Evolutionary conservation across 2,888 invertebrate genomes (phyloP), one percentile per base, ranked within the genome.

Genomic region (Clanis bilineata): DNA sequence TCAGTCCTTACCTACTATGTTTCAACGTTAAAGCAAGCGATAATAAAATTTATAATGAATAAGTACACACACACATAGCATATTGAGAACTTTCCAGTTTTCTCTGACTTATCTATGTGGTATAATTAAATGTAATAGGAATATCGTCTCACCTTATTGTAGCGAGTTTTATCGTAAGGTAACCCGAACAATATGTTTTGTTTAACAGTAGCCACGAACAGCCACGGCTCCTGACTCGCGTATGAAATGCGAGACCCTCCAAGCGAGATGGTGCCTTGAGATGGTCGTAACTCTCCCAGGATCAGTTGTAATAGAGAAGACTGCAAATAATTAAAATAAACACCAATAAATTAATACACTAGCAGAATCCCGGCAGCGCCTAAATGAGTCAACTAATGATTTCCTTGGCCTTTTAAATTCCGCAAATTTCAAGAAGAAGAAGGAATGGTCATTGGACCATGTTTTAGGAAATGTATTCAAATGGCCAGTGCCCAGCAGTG

Each of bases 171-270:
- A 64, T 94, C 92, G 71, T 93, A 95, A 0, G 93, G 88, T 65
- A 93, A 90, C 0, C 96, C 97, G 79, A 97, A 97, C 10, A 96
- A 85, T 63, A 97, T 96, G 76, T 97, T 97, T 72, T 96, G 95
- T 45, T 95, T 91, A 1, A 97, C 93, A 0, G 95, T 94, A 1
- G 94, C 94, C 0, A 94, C 93, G 69, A 95, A 95, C 1, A 95
- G 82, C 97, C 97, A 97, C 0, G 97, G 95, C 70, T 97, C 95
- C 84, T 97, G 97, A 55, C 96, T 94, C 1, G 95, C 95, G 77
- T 96, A 97, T 0, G 95, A 92, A n/a, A 95, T 74, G 1, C 84
- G 86, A 1, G 81, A 82, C 3, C 96, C 96, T 1, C 93, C 92
- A 15, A 96, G 82, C 1, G 92, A 82, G 56, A 96, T 77, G 0